These are phyloP conservation scores for Eilema depressum DNA, from an alignment of 2,888 invertebrate species.

Conservation along the genomic window DNA sequence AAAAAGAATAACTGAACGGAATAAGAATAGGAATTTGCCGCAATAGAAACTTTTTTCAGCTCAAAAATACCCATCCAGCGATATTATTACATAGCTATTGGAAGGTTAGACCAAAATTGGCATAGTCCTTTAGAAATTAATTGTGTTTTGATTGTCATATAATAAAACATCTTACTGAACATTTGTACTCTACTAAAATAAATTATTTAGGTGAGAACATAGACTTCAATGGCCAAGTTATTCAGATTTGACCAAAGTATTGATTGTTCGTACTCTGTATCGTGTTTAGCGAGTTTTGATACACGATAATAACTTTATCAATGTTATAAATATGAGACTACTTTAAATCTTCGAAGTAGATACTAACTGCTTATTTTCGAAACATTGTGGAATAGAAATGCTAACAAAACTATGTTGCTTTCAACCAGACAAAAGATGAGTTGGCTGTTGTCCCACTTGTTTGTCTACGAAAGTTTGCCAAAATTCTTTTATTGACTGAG, in stretches of 20 bases:
- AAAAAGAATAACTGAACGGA: too few relatives aligned
- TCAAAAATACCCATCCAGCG: too few relatives aligned
- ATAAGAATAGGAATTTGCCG: too few relatives aligned
- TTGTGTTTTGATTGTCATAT: too few relatives aligned
- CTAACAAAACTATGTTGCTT: slow-evolving; percentile 80
- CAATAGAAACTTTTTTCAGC: too few relatives aligned
- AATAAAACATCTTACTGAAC: too few relatives aligned
- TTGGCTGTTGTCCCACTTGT: slow-evolving; percentile 85
- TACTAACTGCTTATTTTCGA: slow-evolving; percentile 54
- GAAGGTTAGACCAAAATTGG: too few relatives aligned
- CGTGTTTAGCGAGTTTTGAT: neutral
- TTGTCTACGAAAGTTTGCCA: slow-evolving; percentile 86
- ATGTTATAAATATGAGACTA: slow-evolving; percentile 9
- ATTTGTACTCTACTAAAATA: too few relatives aligned
- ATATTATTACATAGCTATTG: too few relatives aligned
- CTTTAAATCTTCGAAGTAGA: slow-evolving; percentile 2
- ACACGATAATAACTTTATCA: slow-evolving; percentile 7
- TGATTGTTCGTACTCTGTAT: neutral
- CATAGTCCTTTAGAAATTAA: too few relatives aligned
- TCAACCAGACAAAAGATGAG: slow-evolving; percentile 85
- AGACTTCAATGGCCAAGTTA: neutral
- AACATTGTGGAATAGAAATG: slow-evolving; percentile 75
- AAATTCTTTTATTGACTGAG: slow-evolving; percentile 85
- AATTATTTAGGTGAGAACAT: too few relatives aligned
- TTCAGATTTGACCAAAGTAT: neutral